Evolutionary conservation across 2,888 invertebrate genomes (phyloP).

Genomic region (Erynnis tages): DNA sequence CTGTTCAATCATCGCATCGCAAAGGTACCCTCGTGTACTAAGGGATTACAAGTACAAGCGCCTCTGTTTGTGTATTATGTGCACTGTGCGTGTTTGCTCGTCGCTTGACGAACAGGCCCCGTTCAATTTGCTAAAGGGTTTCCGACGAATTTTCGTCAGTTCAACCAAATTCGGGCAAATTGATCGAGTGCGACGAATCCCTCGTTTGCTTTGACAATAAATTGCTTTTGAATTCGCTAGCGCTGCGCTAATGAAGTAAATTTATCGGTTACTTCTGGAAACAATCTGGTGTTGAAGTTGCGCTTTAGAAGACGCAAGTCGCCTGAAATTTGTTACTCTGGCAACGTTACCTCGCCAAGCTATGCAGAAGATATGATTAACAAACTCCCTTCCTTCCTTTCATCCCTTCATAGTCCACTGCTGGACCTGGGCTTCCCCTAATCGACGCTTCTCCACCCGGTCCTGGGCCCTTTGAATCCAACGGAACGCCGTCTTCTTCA

Average conservation of each 20-base stretch:
- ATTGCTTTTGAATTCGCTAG: not conserved
- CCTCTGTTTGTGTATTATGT: slow-evolving; percentile 46
- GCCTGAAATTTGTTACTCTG: too few relatives aligned
- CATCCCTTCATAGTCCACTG: too few relatives aligned
- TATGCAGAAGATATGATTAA: too few relatives aligned
- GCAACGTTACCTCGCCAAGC: too few relatives aligned
- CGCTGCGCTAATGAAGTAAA: not conserved
- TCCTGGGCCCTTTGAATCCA: too few relatives aligned
- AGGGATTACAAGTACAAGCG: slow-evolving; percentile 50
- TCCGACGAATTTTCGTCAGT: slow-evolving; percentile 25
- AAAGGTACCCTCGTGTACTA: slow-evolving; percentile 36
- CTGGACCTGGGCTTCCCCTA: too few relatives aligned
- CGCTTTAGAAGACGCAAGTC: too few relatives aligned
- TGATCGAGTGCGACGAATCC: slow-evolving; percentile 12
- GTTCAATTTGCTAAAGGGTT: slow-evolving; percentile 35
- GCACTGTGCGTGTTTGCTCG: slow-evolving; percentile 45
- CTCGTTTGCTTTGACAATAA: slow-evolving; percentile 18
- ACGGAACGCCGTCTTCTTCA: too few relatives aligned
- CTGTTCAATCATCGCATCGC: not conserved
- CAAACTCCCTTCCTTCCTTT: too few relatives aligned
- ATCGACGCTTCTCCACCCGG: too few relatives aligned
- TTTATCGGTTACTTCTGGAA: too few relatives aligned
- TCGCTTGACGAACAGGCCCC: slow-evolving; percentile 43
- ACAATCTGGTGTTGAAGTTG: too few relatives aligned
- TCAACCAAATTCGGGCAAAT: slow-evolving; percentile 10